Conservation (phyloP, 2,888 invertebrate genomes). For the Acronicta leporina region DNA sequence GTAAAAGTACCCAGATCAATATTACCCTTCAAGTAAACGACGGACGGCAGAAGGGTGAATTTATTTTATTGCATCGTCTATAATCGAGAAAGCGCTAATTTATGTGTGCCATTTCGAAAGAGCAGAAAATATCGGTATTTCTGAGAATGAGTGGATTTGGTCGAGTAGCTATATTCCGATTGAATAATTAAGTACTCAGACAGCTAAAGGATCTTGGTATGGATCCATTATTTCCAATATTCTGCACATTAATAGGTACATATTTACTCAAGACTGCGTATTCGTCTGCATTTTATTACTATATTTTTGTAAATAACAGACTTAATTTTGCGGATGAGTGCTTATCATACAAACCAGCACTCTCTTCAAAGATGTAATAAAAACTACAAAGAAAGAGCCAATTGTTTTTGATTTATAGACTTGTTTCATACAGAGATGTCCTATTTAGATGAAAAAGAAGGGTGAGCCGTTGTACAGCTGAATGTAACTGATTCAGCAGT, state of each 20-base stretch:
- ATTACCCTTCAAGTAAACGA: slow-evolving; percentile 49
- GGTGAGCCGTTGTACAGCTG: slow-evolving; percentile 51
- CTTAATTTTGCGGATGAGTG: slow-evolving; percentile 51
- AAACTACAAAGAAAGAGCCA: slow-evolving; percentile 50
- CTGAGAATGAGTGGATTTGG: slow-evolving; percentile 28
- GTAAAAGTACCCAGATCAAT: slow-evolving; percentile 56
- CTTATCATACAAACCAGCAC: slow-evolving; percentile 47
- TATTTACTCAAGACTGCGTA: slow-evolving; percentile 36
- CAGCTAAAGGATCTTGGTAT: slow-evolving; percentile 34
- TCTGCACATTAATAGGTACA: slow-evolving; percentile 45
- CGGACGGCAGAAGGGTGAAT: slow-evolving; percentile 62
- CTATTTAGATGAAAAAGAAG: slow-evolving; percentile 55
- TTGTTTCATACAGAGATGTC: slow-evolving; percentile 55
- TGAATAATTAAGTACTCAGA: slow-evolving; percentile 48
- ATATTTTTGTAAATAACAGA: slow-evolving; percentile 44
- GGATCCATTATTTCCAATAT: slow-evolving; percentile 49
- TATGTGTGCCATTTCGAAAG: slow-evolving; percentile 55
- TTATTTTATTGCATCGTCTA: slow-evolving; percentile 68
- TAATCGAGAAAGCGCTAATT: slow-evolving; percentile 68
- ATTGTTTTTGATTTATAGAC: slow-evolving; percentile 57
- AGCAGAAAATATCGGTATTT: slow-evolving; percentile 42
- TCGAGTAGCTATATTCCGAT: slow-evolving; percentile 42
- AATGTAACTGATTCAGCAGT: slow-evolving; percentile 53
- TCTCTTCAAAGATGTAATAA: slow-evolving; percentile 37
- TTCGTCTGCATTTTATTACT: slow-evolving; percentile 53